Evolutionary conservation across 2,888 invertebrate genomes (phyloP).

Genomic region (Apamea monoglypha): DNA sequence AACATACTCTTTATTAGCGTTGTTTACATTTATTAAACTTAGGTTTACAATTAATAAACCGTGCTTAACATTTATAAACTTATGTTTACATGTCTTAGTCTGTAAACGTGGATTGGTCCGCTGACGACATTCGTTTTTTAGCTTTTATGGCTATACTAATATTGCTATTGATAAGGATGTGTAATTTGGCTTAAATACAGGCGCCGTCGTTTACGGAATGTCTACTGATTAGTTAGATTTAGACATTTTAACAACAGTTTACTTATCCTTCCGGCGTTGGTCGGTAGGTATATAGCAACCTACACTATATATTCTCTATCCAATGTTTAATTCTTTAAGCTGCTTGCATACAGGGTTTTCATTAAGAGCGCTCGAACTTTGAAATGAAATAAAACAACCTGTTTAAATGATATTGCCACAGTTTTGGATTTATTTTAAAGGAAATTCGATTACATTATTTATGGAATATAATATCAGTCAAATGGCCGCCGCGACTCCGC

Average conservation of each 20-base stretch:
- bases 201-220: constrained; percentile 67
- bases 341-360: no score
- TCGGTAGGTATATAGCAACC: background rate
- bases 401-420: no score
- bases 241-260: background rate
- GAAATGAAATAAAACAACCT: no score
- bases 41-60: constrained; percentile 55
- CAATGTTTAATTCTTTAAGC: background rate
- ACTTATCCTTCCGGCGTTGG: background rate
- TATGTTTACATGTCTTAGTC: constrained; percentile 58
- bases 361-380: no score
- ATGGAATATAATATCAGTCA: no score
- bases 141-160: constrained; percentile 20
- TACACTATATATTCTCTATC: background rate
- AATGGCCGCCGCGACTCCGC: no score
- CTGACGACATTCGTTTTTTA: constrained; percentile 46
- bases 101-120: constrained; percentile 58
- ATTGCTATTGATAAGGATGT: constrained; percentile 65
- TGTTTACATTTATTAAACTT: constrained; percentile 65
- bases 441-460: no score
- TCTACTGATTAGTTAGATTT: constrained; percentile 40
- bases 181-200: constrained; percentile 65
- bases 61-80: constrained; percentile 64
- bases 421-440: no score
- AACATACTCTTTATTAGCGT: constrained; percentile 66